Conservation (phyloP, 2,888 invertebrate genomes). For the Byasa hedistus region DNA sequence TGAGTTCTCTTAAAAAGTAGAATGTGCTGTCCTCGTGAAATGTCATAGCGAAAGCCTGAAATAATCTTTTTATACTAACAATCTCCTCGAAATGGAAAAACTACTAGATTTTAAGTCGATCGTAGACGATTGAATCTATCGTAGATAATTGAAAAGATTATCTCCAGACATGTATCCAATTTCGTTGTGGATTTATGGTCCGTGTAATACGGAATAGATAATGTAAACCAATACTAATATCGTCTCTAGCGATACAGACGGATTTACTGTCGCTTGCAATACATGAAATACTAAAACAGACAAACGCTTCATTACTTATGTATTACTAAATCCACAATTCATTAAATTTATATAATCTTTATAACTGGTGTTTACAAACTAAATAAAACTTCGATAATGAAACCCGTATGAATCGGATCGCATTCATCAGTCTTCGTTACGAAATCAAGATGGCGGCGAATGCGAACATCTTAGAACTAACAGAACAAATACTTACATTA, state of each 20-base stretch:
- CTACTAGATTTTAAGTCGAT: background rate
- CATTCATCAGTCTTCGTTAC: too few species aligned
- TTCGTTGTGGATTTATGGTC: constrained; percentile 15
- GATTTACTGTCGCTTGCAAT: background rate
- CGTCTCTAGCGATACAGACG: constrained; percentile 3
- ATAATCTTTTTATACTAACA: background rate
- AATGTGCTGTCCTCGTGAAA: too few species aligned
- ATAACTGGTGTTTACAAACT: too few species aligned
- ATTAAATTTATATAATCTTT: background rate
- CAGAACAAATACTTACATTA: background rate
- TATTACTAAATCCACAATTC: background rate
- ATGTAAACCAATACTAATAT: constrained; percentile 11
- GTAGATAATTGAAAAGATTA: constrained; percentile 24
- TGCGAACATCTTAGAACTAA: background rate
- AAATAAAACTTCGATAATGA: too few species aligned
- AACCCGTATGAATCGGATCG: too few species aligned
- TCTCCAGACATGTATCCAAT: constrained; percentile 12
- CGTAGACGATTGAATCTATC: constrained; percentile 1
- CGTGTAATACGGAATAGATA: constrained; percentile 9
- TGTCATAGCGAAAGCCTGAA: too few species aligned
- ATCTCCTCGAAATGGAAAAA: background rate
- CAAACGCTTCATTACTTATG: background rate
- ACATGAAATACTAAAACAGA: background rate
- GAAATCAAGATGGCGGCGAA: background rate
- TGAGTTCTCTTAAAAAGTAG: too few species aligned